Percentiles rank a stretch among this genome's conserved stretches.
phyloP scores from a whole-genome alignment of 1,140 invertebrate genomes.

The Lasaia peninsularis region DNA sequence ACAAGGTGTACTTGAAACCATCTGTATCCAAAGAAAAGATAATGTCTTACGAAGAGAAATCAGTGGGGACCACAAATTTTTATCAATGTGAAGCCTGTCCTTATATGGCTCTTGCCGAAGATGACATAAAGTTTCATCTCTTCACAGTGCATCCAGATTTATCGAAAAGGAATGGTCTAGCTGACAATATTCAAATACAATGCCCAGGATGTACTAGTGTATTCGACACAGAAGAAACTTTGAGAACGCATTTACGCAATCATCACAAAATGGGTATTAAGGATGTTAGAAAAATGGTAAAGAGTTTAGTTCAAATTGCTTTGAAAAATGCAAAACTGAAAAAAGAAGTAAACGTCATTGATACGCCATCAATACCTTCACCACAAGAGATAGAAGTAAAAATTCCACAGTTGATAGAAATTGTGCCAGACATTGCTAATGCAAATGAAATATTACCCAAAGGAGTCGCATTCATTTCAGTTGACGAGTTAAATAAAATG shows the following conservation, averaged over 20 bases:
- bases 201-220: conserved; percentile 67
- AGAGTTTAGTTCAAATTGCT: conserved; percentile 66
- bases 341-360: conserved; percentile 43
- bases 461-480: conserved; percentile 65
- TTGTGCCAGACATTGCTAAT: conserved; percentile 53
- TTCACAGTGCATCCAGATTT: conserved; percentile 64
- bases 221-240: conserved; percentile 62
- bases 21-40: conserved; percentile 54
- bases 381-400: conserved; percentile 49
- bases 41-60: conserved; percentile 70
- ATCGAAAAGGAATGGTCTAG: conserved; percentile 61
- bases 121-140: conserved; percentile 73
- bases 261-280: conserved; percentile 75
- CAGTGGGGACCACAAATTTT: conserved; percentile 67
- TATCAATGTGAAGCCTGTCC: conserved; percentile 73
- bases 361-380: conserved; percentile 23
- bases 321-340: conserved; percentile 70
- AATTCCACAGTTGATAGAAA: conserved; percentile 70
- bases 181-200: conserved; percentile 60
- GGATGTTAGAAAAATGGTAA: conserved; percentile 71
- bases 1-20: conserved; percentile 37
- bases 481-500: conserved; percentile 69
- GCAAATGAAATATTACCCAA: conserved; percentile 50
- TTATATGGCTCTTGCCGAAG: conserved; percentile 67
- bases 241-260: conserved; percentile 63